A percentile compares a stretch with the other conserved stretches of the same genome.
Evolutionary conservation across 2,888 invertebrate species (phyloP).

Genomic region (Parnassius smintheus): DNA sequence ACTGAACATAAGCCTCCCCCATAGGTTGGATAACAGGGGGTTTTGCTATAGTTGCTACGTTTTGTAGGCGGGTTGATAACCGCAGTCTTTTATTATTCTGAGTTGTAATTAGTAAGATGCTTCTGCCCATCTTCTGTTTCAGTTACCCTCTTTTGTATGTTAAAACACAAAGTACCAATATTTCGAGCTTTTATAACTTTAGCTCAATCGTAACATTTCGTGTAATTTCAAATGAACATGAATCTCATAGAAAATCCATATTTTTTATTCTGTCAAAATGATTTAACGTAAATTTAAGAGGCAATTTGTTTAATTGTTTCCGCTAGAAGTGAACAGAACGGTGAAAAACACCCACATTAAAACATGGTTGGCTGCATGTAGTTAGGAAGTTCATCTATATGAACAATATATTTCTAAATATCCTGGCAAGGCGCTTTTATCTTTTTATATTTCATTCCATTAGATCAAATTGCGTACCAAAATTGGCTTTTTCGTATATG

Average conservation of each 20-base stretch:
- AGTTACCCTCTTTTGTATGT: no score
- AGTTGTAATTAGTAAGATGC: no score
- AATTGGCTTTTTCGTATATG: slow-evolving; percentile 5
- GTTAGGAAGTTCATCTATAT: slow-evolving; percentile 7
- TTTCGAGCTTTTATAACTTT: no score
- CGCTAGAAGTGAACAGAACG: slow-evolving; percentile 10
- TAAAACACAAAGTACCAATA: no score
- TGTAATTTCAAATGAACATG: slow-evolving; percentile 5
- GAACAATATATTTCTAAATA: not conserved
- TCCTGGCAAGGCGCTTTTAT: not conserved
- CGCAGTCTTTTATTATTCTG: no score
- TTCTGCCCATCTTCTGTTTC: no score
- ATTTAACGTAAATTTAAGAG: slow-evolving; percentile 11
- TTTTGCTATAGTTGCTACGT: no score
- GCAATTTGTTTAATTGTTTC: slow-evolving; percentile 22
- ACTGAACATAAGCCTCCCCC: no score
- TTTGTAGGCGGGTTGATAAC: no score
- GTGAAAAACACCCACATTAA: slow-evolving; percentile 9
- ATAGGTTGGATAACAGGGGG: no score
- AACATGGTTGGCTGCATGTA: slow-evolving; percentile 7
- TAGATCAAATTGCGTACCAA: slow-evolving; percentile 17
- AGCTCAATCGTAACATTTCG: no score
- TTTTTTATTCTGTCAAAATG: slow-evolving; percentile 12
- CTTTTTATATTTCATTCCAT: slow-evolving; percentile 9
- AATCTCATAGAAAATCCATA: slow-evolving; percentile 10